Base-by-base conservation (phyloP, 2,797 vertebrate species). In the Pangasius djambal region DNA sequence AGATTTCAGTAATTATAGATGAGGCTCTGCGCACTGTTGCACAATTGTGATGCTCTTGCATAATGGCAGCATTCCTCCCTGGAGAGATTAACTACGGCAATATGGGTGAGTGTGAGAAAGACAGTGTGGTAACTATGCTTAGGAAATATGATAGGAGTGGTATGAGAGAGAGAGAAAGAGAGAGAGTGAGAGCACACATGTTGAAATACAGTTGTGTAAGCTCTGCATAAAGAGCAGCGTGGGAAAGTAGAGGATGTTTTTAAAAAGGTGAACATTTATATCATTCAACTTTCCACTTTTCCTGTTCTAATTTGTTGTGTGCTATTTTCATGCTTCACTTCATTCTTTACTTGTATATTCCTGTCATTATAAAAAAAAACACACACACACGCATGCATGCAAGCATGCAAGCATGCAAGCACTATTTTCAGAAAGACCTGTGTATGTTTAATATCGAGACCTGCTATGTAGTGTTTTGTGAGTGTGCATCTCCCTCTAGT, bases 401-500 rank as follows among this genome's bases (percentile, higher is more conserved):
- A 10, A 28, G 37, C 25, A 9, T n/a, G n/a, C 28, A 55, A 50
- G 67, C 72, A 72, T 34, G 12, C n/a, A 10, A 28, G 37, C 25
- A 9, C 15, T 8, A 16, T 2, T 4, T 16, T 37, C 40, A 83
- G 37, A 65, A 13, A n/a, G 9, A 34, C 16, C 15, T 5, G 25
- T 61, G 55, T 25, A 40, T 40, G 61, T 82, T 40, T 57, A 40
- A 61, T 37, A 25, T 12, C 9, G 2, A 37, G 18, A 22, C 20
- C 75, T 16, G 28, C 75, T 31, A 3, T 77, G 12, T 22, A 13
- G 7, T 63, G 72, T 77, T 86, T 75, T 31, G 89, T 91, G 91
- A 55, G 83, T 50, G 90, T 90, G 79, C 91, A 90, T 86, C 88
- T 59, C 93, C 94, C 90, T 95, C 95, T 92, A 91, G 91, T 92